Conservation (phyloP, 35 echinoderm and acorn worm species). For the Holothuria glaberrima region DNA sequence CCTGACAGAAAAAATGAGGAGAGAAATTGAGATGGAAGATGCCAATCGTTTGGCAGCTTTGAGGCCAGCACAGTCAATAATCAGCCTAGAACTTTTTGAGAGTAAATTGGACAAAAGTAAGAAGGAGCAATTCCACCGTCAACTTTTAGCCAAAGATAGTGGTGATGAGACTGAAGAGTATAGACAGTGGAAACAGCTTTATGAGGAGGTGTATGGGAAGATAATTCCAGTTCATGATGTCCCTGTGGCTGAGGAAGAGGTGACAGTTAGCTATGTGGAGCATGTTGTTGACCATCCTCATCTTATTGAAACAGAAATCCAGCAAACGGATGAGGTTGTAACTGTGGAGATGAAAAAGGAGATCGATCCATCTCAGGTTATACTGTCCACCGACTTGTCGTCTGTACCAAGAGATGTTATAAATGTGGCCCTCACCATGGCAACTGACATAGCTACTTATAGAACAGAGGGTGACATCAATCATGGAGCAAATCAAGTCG, state of each 20-base stretch:
- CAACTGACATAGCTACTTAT: conserved; percentile 50
- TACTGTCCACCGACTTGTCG: conserved; percentile 15
- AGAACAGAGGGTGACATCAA: conserved; percentile 8
- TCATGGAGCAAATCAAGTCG: not conserved
- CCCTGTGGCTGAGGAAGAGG: conserved; percentile 51
- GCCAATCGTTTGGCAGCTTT: not conserved
- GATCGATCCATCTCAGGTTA: conserved; percentile 4
- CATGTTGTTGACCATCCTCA: conserved; percentile 22
- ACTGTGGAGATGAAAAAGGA: conserved; percentile 50
- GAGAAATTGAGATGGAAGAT: conserved; percentile 11
- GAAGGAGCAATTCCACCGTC: conserved; percentile 46
- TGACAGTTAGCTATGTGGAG: conserved; percentile 53
- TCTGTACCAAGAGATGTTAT: conserved; percentile 51
- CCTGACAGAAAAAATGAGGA: not conserved
- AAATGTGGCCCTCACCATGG: conserved; percentile 52
- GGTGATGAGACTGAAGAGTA: conserved; percentile 6
- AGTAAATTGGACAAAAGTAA: conserved; percentile 23
- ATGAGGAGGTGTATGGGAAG: conserved; percentile 52
- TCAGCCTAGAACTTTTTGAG: conserved; percentile 37
- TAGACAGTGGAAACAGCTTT: conserved; percentile 39
- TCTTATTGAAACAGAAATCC: conserved; percentile 13
- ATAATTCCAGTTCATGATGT: conserved; percentile 53
- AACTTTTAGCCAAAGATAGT: conserved; percentile 23
- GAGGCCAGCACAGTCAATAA: conserved; percentile 30
- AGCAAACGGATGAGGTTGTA: not conserved